Percentiles rank a stretch among this genome's conserved stretches.
Conservation (phyloP, 2,888 invertebrate species). For the Arctia plantaginis region DNA sequence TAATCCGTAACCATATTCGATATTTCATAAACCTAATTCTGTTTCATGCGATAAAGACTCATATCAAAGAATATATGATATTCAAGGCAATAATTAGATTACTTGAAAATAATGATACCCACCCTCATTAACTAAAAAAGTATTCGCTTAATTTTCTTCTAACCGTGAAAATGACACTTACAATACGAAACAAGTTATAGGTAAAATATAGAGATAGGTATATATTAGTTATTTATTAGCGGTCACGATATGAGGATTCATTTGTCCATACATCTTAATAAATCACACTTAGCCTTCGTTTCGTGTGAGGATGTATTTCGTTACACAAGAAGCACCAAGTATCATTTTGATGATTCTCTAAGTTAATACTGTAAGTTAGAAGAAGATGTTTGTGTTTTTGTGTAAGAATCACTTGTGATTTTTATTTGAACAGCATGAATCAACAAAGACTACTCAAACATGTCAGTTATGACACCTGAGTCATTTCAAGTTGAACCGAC, state of each 20-base stretch:
- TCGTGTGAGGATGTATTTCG: background rate
- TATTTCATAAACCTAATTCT: too few relatives aligned
- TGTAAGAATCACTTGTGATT: background rate
- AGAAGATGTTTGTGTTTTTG: too few relatives aligned
- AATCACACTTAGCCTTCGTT: conserved; percentile 7
- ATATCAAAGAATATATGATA: too few relatives aligned
- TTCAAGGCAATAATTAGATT: background rate
- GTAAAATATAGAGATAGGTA: background rate
- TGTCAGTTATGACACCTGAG: background rate
- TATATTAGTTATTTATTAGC: conserved; percentile 2
- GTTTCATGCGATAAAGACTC: too few relatives aligned
- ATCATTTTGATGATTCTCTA: background rate
- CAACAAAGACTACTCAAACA: background rate
- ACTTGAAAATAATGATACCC: background rate
- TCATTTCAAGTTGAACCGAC: too few relatives aligned
- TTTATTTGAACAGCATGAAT: background rate
- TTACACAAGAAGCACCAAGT: background rate
- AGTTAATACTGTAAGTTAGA: background rate
- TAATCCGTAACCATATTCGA: too few relatives aligned
- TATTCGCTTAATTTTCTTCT: background rate
- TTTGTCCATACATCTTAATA: conserved; percentile 17
- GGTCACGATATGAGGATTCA: conserved; percentile 5
- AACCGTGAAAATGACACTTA: background rate
- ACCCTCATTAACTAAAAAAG: background rate
- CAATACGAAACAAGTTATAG: background rate